Evolutionary conservation across 2,888 invertebrate species (phyloP).

Genomic region (Pristionchus maxplancki): DNA sequence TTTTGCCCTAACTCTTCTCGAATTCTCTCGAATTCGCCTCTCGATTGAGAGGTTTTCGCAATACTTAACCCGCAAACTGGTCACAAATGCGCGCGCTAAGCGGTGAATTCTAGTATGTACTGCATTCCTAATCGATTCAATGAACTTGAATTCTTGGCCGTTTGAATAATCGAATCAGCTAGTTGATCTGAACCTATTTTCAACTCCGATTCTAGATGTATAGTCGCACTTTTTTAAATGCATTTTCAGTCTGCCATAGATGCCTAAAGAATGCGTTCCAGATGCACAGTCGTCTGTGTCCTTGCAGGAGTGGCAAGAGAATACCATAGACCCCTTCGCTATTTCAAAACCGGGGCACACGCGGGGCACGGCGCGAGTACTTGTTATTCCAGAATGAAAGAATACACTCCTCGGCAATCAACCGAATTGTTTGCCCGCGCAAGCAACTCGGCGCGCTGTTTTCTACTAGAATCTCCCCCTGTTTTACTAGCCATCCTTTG

Average conservation of each 20-base stretch:
- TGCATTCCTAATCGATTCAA: neutral
- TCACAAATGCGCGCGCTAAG: neutral
- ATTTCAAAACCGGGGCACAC: neutral
- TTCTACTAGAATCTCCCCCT: conserved; percentile 6
- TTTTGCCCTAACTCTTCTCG: conserved; percentile 4
- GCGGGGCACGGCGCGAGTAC: neutral
- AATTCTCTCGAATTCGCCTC: neutral
- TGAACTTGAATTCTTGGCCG: neutral
- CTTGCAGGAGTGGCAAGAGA: neutral
- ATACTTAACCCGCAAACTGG: conserved; percentile 33
- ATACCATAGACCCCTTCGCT: neutral
- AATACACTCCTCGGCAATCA: conserved; percentile 26
- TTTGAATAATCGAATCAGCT: too few relatives aligned
- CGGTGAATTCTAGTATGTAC: conserved; percentile 11
- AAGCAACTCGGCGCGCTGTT: neutral
- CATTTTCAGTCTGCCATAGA: too few relatives aligned
- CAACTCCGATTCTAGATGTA: too few relatives aligned
- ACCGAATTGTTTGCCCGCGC: conserved; percentile 3
- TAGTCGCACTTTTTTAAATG: too few relatives aligned
- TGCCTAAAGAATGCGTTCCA: too few relatives aligned
- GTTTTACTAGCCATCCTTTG: neutral
- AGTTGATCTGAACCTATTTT: too few relatives aligned
- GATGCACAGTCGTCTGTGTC: too few relatives aligned
- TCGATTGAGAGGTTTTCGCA: neutral
- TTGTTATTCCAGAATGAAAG: conserved; percentile 19